Percentiles rank a stretch among this genome's conserved stretches.
phyloP scores from a whole-genome alignment of 2,113 vertebrate genomes.

The Carollia perspicillata region DNA sequence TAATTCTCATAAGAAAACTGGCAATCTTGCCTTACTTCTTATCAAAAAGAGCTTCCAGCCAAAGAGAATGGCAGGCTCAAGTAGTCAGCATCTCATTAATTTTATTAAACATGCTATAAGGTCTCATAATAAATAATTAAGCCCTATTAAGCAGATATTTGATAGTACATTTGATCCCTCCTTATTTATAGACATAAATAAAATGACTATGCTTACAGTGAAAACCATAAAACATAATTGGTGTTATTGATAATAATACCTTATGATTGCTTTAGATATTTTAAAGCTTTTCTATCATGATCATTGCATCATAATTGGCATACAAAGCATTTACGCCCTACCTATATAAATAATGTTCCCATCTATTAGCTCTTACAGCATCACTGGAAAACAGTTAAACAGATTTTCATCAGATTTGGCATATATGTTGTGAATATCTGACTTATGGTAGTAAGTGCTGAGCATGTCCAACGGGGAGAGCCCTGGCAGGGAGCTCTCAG shows the following conservation, averaged over 20 bases:
- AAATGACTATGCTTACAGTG: conserved; percentile 26
- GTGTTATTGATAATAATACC: conserved; percentile 56
- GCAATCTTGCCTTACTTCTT: conserved; percentile 69
- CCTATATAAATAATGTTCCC: conserved; percentile 48
- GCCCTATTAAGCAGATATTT: conserved; percentile 52
- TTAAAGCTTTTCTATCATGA: conserved; percentile 20
- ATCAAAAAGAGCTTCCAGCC: conserved; percentile 59
- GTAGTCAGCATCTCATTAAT: conserved; percentile 72
- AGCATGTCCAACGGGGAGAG: background rate
- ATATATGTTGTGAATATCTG: background rate
- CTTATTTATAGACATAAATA: conserved; percentile 55
- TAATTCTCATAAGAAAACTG: conserved; percentile 75
- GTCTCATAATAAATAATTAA: conserved; percentile 71
- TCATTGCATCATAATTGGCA: background rate
- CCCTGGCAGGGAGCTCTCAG: background rate
- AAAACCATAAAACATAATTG: conserved; percentile 36
- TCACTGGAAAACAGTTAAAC: background rate
- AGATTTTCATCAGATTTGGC: conserved; percentile 24
- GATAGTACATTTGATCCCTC: background rate
- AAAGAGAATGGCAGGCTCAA: conserved; percentile 53
- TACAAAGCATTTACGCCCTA: background rate
- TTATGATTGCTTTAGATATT: conserved; percentile 45
- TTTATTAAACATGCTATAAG: conserved; percentile 71
- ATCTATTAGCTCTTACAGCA: background rate
- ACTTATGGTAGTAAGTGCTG: background rate